phyloP scores from a whole-genome alignment of 1,140 invertebrate genomes.

The Neodiprion lecontei region DNA sequence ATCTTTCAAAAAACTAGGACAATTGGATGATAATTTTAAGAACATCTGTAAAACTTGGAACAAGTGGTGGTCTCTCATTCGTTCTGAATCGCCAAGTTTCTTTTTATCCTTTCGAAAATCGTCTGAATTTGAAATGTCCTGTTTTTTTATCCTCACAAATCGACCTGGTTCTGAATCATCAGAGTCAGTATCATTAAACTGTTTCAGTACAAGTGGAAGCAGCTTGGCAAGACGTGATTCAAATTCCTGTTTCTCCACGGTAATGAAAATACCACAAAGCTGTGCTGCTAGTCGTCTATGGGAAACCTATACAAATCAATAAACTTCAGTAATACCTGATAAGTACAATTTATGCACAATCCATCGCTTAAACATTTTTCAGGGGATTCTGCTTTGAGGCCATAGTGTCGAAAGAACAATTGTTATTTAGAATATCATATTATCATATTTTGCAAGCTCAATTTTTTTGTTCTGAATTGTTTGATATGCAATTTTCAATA shows the following conservation, averaged over 20 bases:
- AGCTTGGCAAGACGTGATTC: conserved; percentile 62
- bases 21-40: conserved; percentile 67
- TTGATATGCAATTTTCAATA: neutral
- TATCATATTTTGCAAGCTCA: conserved; percentile 5
- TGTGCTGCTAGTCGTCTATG: conserved; percentile 67
- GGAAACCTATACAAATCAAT: conserved; percentile 43
- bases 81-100: conserved; percentile 50
- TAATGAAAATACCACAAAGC: conserved; percentile 74
- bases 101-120: conserved; percentile 38
- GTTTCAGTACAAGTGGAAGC: conserved; percentile 58
- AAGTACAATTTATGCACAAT: neutral
- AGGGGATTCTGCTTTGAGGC: neutral
- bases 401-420: conserved; percentile 14
- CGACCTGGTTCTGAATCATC: conserved; percentile 44
- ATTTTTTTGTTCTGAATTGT: neutral
- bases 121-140: conserved; percentile 5
- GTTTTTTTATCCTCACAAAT: conserved; percentile 48
- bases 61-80: conserved; percentile 72
- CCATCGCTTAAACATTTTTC: neutral
- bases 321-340: conserved; percentile 6
- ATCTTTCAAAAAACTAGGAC: conserved; percentile 62
- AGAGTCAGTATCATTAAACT: conserved; percentile 49
- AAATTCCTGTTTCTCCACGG: conserved; percentile 73
- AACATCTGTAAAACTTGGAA: conserved; percentile 73
- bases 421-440: conserved; percentile 16